These are phyloP conservation scores for Toxostoma redivivum DNA, from an alignment of 2,113 vertebrate species.

Conservation along the genomic window DNA sequence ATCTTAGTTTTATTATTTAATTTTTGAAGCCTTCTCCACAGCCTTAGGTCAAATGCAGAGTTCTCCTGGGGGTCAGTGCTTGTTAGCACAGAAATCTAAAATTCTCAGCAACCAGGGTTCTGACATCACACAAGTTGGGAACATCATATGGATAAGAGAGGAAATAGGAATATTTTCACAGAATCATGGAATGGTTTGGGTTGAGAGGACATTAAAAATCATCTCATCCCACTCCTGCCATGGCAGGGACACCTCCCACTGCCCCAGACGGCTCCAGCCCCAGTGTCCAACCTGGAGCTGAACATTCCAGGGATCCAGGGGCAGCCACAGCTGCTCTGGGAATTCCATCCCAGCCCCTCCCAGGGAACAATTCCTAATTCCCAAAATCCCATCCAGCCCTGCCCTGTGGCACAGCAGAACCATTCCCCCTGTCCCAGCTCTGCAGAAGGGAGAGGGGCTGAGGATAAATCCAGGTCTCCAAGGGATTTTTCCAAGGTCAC, in stretches of 20 bases:
- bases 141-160: not conserved
- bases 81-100: too few relatives aligned
- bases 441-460: too few relatives aligned
- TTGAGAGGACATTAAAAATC: accelerated
- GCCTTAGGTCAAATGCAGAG: too few relatives aligned
- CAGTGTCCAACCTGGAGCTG: not conserved
- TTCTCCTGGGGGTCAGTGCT: too few relatives aligned
- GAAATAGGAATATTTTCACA: not conserved
- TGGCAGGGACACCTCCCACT: not conserved
- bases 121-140: not conserved
- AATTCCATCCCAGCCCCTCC: accelerated
- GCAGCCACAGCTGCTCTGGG: not conserved
- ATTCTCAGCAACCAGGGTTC: too few relatives aligned
- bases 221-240: accelerated
- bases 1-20: too few relatives aligned
- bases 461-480: too few relatives aligned
- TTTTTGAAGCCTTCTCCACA: too few relatives aligned
- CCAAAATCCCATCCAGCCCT: accelerated
- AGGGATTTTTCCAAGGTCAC: too few relatives aligned
- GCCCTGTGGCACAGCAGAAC: too few relatives aligned
- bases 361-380: not conserved
- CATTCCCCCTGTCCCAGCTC: too few relatives aligned
- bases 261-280: not conserved
- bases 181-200: not conserved
- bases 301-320: not conserved